Percentiles rank a stretch among this genome's conserved stretches.
Evolutionary conservation across 1,140 invertebrate species (phyloP).

Genomic region (Amphibalanus amphitrite): DNA sequence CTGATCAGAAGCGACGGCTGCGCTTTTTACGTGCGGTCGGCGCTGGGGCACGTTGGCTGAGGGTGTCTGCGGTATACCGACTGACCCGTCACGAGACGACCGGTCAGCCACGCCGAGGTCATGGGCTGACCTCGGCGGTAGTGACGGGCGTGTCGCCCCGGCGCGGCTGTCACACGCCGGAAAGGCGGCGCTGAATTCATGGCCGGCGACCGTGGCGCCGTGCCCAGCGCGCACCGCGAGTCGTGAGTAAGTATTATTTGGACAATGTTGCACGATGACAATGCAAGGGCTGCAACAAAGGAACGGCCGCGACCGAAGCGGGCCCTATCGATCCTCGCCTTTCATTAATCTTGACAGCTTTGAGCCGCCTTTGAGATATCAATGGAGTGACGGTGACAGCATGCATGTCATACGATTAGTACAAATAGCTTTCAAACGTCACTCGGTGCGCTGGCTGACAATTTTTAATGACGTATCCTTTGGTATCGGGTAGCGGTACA

Average conservation of each 20-base stretch:
- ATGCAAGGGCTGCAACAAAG: background rate
- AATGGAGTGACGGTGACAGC: background rate
- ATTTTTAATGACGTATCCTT: background rate
- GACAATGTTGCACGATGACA: background rate
- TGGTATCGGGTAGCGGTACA: background rate
- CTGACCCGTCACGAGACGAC: background rate
- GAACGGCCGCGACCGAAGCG: background rate
- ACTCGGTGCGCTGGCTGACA: background rate
- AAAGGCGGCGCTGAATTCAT: background rate
- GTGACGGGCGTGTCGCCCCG: background rate
- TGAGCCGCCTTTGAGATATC: background rate
- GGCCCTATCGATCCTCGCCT: background rate
- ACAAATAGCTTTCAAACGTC: constrained; percentile 1
- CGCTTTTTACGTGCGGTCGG: background rate
- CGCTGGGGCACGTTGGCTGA: no score
- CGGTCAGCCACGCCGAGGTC: background rate
- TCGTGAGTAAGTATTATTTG: constrained; percentile 2
- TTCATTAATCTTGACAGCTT: constrained; percentile 2
- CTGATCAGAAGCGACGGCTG: background rate
- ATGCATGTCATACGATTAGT: background rate
- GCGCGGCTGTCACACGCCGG: background rate
- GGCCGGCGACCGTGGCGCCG: no score
- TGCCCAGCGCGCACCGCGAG: background rate
- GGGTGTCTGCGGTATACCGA: background rate
- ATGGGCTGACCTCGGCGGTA: background rate